These are phyloP conservation scores for Drosophila carrolli DNA, from an alignment of 1,140 invertebrate genomes.

Conservation along the genomic window DNA sequence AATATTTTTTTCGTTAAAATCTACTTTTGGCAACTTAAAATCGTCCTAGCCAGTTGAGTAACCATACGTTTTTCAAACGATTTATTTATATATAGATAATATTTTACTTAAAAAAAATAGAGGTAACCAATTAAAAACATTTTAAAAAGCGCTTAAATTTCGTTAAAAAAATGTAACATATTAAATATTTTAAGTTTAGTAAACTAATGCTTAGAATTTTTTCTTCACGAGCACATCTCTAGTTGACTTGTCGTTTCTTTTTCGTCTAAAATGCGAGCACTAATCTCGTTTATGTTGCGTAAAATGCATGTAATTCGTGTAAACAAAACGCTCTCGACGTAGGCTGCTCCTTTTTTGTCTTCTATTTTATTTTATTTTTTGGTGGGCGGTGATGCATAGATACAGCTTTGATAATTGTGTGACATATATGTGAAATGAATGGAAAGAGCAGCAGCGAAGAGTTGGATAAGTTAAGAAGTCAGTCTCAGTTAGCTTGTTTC, in stretches of 20 bases:
- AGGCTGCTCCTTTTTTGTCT: conserved; percentile 29
- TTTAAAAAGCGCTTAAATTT: too few species aligned
- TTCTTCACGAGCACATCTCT: not conserved
- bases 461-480: conserved; percentile 19
- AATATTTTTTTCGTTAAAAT: too few species aligned
- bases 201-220: too few species aligned
- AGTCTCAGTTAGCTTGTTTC: not conserved
- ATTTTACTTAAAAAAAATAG: too few species aligned
- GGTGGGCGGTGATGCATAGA: conserved; percentile 61
- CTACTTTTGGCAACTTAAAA: too few species aligned
- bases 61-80: too few species aligned
- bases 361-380: not conserved
- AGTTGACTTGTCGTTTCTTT: conserved; percentile 7
- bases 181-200: too few species aligned
- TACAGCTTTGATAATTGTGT: conserved; percentile 78
- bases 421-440: conserved; percentile 66
- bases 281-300: conserved; percentile 81
- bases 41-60: too few species aligned
- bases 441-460: conserved; percentile 17
- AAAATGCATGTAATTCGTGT: conserved; percentile 81
- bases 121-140: too few species aligned
- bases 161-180: too few species aligned
- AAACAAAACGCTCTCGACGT: conserved; percentile 52
- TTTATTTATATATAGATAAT: too few species aligned
- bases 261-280: conserved; percentile 67